These are phyloP conservation scores for Rostratula benghalensis DNA, from an alignment of 2,113 vertebrate genomes.

Conservation along the genomic window DNA sequence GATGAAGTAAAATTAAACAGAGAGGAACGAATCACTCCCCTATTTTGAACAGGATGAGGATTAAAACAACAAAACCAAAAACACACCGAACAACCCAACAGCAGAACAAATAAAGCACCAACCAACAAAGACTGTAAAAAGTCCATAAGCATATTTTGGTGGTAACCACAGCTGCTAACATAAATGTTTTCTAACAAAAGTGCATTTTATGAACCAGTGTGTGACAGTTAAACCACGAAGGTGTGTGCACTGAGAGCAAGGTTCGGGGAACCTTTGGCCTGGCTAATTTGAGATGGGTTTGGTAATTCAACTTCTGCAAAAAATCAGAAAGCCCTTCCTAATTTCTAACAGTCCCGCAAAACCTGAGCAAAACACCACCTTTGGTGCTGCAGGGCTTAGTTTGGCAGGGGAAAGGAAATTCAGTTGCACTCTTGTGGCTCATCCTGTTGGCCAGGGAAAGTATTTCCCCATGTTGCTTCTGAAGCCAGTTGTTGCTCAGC, in stretches of 20 bases:
- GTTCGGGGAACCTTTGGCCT: not conserved
- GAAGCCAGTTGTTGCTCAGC: not conserved
- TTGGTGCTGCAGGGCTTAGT: not conserved
- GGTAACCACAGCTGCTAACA: not conserved
- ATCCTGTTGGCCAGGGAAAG: not conserved
- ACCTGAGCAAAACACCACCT: not conserved
- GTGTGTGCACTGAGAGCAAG: not conserved
- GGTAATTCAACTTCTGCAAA: not conserved
- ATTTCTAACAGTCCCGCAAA: not conserved
- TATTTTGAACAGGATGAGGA: slow-evolving; percentile 1
- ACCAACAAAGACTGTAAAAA: not conserved
- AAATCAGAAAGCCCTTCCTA: not conserved
- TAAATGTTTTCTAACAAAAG: not conserved
- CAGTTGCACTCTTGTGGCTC: not conserved
- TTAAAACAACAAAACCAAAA: not conserved
- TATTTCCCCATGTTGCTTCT: not conserved
- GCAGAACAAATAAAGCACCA: not conserved
- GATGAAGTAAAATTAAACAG: not conserved
- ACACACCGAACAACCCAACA: not conserved
- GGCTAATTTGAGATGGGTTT: not conserved
- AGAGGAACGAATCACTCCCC: not conserved
- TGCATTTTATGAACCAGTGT: not conserved
- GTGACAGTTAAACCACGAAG: not conserved
- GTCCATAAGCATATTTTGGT: not conserved
- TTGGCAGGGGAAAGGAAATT: not conserved